Evolutionary conservation across 35 echinoderm and acorn worm species (phyloP).

Genomic region (Diadema setosum): DNA sequence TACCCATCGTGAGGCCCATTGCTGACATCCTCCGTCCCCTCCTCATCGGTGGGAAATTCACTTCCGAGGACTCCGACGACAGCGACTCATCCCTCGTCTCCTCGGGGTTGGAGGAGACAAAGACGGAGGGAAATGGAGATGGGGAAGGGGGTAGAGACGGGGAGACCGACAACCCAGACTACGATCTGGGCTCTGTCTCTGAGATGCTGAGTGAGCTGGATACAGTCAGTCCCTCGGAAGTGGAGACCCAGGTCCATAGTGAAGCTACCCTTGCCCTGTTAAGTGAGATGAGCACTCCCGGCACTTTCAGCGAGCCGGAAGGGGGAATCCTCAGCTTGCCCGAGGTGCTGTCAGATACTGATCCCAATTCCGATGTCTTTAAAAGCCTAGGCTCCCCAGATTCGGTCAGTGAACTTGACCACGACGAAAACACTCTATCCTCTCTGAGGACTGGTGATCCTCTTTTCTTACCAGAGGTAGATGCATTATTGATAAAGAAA

Average conservation of each 20-base stretch:
- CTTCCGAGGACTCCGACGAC: neutral
- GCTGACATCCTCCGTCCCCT: conserved; percentile 14
- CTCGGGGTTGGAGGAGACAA: neutral
- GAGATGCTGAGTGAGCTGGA: conserved; percentile 14
- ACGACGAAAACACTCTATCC: neutral
- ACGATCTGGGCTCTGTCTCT: neutral
- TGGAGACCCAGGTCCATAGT: neutral
- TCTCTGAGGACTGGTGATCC: neutral
- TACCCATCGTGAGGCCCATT: neutral
- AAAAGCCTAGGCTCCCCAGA: conserved; percentile 9
- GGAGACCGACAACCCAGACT: neutral
- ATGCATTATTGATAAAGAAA: neutral
- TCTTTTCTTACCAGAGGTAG: neutral
- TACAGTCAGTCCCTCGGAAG: conserved; percentile 13
- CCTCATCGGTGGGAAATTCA: neutral
- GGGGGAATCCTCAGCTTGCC: neutral
- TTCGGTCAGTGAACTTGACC: conserved; percentile 8
- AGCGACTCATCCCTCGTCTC: neutral
- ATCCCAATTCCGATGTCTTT: neutral
- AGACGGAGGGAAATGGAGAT: neutral
- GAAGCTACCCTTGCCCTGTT: neutral
- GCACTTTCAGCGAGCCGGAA: neutral
- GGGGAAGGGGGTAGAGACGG: neutral
- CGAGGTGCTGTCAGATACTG: conserved; percentile 2
- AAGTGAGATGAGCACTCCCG: conserved; percentile 7